Base-by-base conservation (phyloP, 2,113 vertebrate species). In the Aramus guarauna region DNA sequence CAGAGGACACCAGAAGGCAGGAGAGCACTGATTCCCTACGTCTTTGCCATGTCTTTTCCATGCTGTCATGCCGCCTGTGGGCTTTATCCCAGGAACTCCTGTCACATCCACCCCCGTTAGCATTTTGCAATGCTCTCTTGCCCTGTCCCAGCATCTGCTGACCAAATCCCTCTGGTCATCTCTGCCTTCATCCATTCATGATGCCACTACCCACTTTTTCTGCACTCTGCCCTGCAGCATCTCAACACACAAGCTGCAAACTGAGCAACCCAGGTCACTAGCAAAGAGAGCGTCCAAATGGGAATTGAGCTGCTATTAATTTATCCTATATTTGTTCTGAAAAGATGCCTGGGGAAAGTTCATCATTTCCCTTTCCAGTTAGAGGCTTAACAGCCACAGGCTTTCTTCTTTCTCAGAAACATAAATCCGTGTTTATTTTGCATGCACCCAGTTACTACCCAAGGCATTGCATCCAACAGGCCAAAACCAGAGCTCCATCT, bases 321-420 rank as follows among this genome's bases (percentile, higher is more conserved):
- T 94, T 78, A 73, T 69, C 87, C 74, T 79, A 16, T 92, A 93
- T 95, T 94, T 96, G 78, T 88, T 97, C 93, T 96, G 81, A 94
- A 95, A 95, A 88, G 45, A 82, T 79, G 91, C 83, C 89, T 73
- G 41, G 43, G 66, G 84, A 90, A 77, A 87, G 75, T 55, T 80
- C 36, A 95, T 47, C 52, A 41, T 90, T 96, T 92, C 81, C 74
- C 75, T 94, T 90, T 88, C 72, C 90, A 77, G 71, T 88, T 72
- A 88, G 48, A 92, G 30, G 64, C 82, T 96, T 90, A 88, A 85
- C 11, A 93, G 74, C 87, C 82, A 62, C 69, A 53, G 88, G 82
- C 30, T 93, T 71, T 95, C 77, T 83, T 86, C 82, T 74, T 85
- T 86, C 74, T 86, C 69, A 71, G 91, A 92, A 85, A 92, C 58